A percentile compares a stretch with the other conserved stretches of the same genome.
Evolutionary conservation across 2,797 vertebrate genomes (phyloP).

Genomic region (Oryzias dopingdopingensis): DNA sequence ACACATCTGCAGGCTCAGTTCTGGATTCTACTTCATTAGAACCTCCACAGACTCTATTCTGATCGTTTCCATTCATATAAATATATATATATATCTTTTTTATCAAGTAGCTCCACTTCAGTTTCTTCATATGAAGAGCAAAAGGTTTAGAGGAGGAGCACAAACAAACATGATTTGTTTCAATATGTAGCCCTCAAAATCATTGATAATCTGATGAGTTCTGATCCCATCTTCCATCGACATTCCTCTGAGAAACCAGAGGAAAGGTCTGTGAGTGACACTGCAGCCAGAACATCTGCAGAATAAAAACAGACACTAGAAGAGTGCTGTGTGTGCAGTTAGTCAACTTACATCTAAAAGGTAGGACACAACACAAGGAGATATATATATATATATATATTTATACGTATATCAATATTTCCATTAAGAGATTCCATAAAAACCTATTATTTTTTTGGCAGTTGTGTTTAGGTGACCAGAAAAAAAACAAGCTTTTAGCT

Average conservation of each 20-base stretch:
- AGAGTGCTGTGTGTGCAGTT: constrained; percentile 17
- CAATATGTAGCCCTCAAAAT: constrained; percentile 15
- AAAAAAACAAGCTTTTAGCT: constrained; percentile 19
- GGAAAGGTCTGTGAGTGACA: constrained; percentile 12
- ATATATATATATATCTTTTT: constrained; percentile 10
- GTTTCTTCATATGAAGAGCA: constrained; percentile 25
- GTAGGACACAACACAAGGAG: constrained; percentile 19
- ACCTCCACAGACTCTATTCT: neutral
- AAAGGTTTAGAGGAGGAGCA: constrained; percentile 24
- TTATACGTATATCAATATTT: neutral
- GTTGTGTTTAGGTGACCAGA: neutral
- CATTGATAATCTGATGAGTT: constrained; percentile 27
- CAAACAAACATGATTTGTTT: constrained; percentile 26
- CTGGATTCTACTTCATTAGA: constrained; percentile 5
- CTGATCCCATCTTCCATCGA: constrained; percentile 8
- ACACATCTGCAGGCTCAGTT: constrained; percentile 8
- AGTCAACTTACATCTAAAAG: constrained; percentile 17
- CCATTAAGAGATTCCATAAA: neutral
- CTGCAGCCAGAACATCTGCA: neutral
- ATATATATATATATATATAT: no score
- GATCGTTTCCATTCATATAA: neutral
- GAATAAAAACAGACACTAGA: constrained; percentile 6
- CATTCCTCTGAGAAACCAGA: neutral
- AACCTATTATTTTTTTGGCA: neutral
- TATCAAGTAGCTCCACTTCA: constrained; percentile 30